Base-by-base conservation (phyloP, 2,113 vertebrate species). In the Shinisaurus crocodilurus region DNA sequence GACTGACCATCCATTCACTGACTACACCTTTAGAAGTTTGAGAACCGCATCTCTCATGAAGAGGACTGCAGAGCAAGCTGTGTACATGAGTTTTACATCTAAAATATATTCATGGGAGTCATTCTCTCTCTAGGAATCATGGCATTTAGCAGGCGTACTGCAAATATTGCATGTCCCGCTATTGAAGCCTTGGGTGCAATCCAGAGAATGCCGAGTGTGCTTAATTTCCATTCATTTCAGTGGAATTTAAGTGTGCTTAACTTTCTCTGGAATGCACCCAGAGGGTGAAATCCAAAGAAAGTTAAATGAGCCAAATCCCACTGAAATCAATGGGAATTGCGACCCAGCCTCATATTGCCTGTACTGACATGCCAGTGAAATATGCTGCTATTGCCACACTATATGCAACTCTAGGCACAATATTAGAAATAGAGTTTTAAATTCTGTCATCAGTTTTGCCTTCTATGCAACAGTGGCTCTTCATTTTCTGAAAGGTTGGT, bases 401-500 rank as follows among this genome's bases (percentile, higher is more conserved):
- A 76, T 86, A 63, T 57, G 70, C 27, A 89, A 29, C 8, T 77
- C 40, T 82, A 82, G 34, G 79, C 67, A 67, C 57, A n/a, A 88
- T 82, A 80, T 57, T 89, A 91, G 89, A 91, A 95, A 94, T 81
- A 85, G 16, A 84, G 1, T 67, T 80, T 87, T 89, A 95, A 93
- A 83, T 94, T 95, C 91, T 94, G 91, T 91, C 92, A 93, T 93
- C 94, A 94, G 95, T 94, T 95, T 92, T 90, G 89, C 40, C 83
- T 94, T 93, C 95, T 94, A 57, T 45, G 95, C 95, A 95, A 96
- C 92, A 92, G 95, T 82, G 86, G 86, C 90, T 87, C 95, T 93
- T 96, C 95, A 87, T 95, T 95, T 97, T 96, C 93, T 96, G 96
- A 95, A 95, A 96, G 96, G 92, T 96, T 94, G 95, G 96, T 97